Evolutionary conservation across 2,888 invertebrate species (phyloP).

Genomic region (Sesamia inferens): DNA sequence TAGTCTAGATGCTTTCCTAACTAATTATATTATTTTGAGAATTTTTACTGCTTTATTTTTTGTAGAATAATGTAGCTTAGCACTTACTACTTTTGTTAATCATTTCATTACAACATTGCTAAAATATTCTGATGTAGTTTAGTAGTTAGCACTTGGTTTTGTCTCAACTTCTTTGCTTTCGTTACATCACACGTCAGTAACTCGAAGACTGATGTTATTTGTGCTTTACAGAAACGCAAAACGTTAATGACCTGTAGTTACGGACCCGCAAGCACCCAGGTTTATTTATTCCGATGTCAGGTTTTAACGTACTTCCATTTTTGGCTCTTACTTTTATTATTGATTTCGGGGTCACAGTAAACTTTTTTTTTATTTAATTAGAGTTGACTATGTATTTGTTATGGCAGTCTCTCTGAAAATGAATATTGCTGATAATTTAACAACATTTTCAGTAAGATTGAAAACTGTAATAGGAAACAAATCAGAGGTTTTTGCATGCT

Average conservation of each 20-base stretch:
- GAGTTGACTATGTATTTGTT: not conserved
- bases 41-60: slow-evolving; percentile 29
- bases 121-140: slow-evolving; percentile 17
- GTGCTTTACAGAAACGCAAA: slow-evolving; percentile 25
- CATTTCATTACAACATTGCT: slow-evolving; percentile 26
- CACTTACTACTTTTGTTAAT: slow-evolving; percentile 14
- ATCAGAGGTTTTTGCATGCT: slow-evolving; percentile 17
- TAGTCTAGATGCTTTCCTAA: slow-evolving; percentile 35
- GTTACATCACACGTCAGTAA: slow-evolving; percentile 13
- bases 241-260: slow-evolving; percentile 14
- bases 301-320: slow-evolving; percentile 30
- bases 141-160: slow-evolving; percentile 21
- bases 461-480: not conserved
- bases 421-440: slow-evolving; percentile 1
- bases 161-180: slow-evolving; percentile 19
- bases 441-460: slow-evolving; percentile 11
- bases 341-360: slow-evolving; percentile 19
- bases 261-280: slow-evolving; percentile 8
- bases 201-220: slow-evolving; percentile 5
- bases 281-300: slow-evolving; percentile 29
- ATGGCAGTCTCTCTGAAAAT: not conserved
- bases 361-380: not conserved
- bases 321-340: slow-evolving; percentile 11
- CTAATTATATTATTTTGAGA: slow-evolving; percentile 28
- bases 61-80: slow-evolving; percentile 35